phyloP scores from a whole-genome alignment of 2,113 vertebrate species.

The Scytalopus superciliaris region DNA sequence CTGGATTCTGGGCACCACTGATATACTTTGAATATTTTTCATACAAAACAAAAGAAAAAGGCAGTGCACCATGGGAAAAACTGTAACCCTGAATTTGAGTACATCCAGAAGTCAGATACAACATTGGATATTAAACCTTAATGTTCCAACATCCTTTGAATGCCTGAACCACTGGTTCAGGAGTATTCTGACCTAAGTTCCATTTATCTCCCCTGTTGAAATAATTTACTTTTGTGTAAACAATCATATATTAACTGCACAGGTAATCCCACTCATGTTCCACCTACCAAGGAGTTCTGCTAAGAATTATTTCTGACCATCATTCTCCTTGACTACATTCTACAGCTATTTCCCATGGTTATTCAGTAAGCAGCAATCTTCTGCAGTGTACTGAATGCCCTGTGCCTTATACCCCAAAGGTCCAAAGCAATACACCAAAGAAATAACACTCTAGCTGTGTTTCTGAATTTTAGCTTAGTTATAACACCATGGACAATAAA shows the following conservation, averaged over 20 bases:
- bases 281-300: not conserved
- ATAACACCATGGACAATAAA: not conserved
- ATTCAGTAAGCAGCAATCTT: slow-evolving; percentile 9
- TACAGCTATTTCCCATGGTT: slow-evolving; percentile 24
- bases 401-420: slow-evolving; percentile 29
- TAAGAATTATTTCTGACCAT: not conserved
- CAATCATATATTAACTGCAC: not conserved
- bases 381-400: not conserved
- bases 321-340: not conserved
- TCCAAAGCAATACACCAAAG: slow-evolving; percentile 20
- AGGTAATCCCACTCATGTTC: not conserved
- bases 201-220: not conserved
- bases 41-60: not conserved
- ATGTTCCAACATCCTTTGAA: not conserved
- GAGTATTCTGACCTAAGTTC: not conserved
- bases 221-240: not conserved
- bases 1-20: not conserved
- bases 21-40: not conserved
- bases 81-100: not conserved
- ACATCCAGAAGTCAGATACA: not conserved
- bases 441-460: slow-evolving; percentile 25
- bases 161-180: not conserved
- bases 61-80: not conserved
- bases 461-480: slow-evolving; percentile 24
- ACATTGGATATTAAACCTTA: not conserved